phyloP scores from a whole-genome alignment of 2,113 vertebrate genomes.

The Sterrhoptilus dennistouni region DNA sequence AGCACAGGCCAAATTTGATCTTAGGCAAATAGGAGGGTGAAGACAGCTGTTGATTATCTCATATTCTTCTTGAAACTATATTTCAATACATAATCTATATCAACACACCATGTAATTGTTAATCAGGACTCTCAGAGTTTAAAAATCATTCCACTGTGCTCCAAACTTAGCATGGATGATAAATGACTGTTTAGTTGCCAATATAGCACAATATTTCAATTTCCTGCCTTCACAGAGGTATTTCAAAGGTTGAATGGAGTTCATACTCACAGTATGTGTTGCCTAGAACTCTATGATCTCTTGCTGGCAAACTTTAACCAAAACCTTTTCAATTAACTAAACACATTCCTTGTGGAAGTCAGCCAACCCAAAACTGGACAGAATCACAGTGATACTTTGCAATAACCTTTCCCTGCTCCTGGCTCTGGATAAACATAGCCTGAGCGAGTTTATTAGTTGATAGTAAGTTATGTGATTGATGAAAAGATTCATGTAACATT shows the following conservation, averaged over 20 bases:
- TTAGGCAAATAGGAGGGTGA: slow-evolving; percentile 59
- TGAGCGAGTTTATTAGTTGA: slow-evolving; percentile 13
- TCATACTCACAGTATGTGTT: slow-evolving; percentile 92
- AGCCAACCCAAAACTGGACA: slow-evolving; percentile 56
- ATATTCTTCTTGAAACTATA: slow-evolving; percentile 27
- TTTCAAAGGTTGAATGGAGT: slow-evolving; percentile 90
- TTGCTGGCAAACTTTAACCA: slow-evolving; percentile 75
- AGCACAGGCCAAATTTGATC: slow-evolving; percentile 63
- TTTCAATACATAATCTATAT: slow-evolving; percentile 51
- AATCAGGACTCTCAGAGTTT: slow-evolving; percentile 66
- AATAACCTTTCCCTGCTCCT: slow-evolving; percentile 29
- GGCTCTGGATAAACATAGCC: not conserved
- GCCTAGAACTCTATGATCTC: slow-evolving; percentile 78
- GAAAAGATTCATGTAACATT: not conserved
- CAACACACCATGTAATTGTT: slow-evolving; percentile 67
- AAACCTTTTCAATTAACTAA: slow-evolving; percentile 84
- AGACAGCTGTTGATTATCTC: slow-evolving; percentile 66
- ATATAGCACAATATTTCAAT: slow-evolving; percentile 93
- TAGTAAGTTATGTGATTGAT: not conserved
- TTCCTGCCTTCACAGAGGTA: slow-evolving; percentile 88
- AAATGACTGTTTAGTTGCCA: slow-evolving; percentile 85
- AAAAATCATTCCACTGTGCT: slow-evolving; percentile 60
- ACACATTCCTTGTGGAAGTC: slow-evolving; percentile 81
- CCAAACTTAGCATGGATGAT: slow-evolving; percentile 80
- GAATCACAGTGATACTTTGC: slow-evolving; percentile 52